Base-by-base conservation (phyloP, 1,140 invertebrate species). In the Apis laboriosa region DNA sequence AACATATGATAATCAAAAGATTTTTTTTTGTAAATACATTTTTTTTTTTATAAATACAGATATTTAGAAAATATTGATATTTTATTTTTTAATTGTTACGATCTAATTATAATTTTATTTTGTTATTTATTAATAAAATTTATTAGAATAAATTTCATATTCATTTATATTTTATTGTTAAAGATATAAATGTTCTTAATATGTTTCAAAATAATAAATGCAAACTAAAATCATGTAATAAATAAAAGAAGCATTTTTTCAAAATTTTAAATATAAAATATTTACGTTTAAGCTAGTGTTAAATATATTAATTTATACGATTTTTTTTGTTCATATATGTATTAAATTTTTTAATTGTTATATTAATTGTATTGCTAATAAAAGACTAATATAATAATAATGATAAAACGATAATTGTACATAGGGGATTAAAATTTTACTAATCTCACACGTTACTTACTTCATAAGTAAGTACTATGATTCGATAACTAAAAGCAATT, bases 321-420 rank as follows among this genome's bases (percentile, higher is more conserved):
- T 56, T n/a, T 21, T 9, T 56, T 77, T 17, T n/a, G 63, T 77
- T 56, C 19, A 3, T 49, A 71, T 49, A 56, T 58, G 21, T 56
- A 67, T 34, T 8, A 70, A 51, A 71, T 78, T 70, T 60, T 53
- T 51, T 13, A 78, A 61, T 67, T 77, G 64, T 56, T 77, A 67
- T 8, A 67, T 56, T 34, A 77, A 67, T 77, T 67, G 53, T 34
- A 77, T n/a, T 28, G 53, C 17, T 61, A 60, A 74, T 74, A 60
- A 74, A 43, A 74, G 21, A 61, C 19, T 49, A 60, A 43, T 49
- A 9, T 55, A 73, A 63, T 72, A 72, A 73, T 80, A 73, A 71
- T 21, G 5, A 53, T 58, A 66, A 68, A 71, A 60, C 17, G 24
- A 53, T 80, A 73, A 80, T 24, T 63, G 51, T 63, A 64, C 60